Conservation (phyloP, 53 echinoderm and acorn worm genomes). For the Echinometra lucunter region DNA sequence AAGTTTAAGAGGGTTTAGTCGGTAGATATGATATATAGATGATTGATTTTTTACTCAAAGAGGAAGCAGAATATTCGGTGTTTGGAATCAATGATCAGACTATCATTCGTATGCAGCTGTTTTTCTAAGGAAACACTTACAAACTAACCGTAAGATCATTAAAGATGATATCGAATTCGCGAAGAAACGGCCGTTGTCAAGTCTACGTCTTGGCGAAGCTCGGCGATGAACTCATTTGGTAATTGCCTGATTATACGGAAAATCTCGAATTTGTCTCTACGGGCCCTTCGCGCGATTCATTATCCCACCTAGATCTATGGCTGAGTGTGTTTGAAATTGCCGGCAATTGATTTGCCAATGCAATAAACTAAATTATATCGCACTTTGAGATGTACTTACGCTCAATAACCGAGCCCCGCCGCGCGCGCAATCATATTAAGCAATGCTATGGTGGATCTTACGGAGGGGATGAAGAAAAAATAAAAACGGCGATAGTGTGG, state of each 20-base stretch:
- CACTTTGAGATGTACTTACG: conserved; percentile 71
- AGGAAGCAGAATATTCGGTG: background rate
- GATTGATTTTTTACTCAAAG: conserved; percentile 49
- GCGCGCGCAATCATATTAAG: conserved; percentile 67
- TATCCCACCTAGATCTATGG: conserved; percentile 65
- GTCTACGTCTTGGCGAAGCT: conserved; percentile 33
- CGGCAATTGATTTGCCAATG: conserved; percentile 71
- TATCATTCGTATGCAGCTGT: conserved; percentile 7
- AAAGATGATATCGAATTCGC: background rate
- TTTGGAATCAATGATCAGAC: background rate
- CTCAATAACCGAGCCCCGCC: conserved; percentile 61
- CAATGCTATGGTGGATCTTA: conserved; percentile 21
- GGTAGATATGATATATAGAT: conserved; percentile 1
- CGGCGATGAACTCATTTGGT: conserved; percentile 68
- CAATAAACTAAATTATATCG: conserved; percentile 74
- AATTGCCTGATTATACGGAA: conserved; percentile 75
- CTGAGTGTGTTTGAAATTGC: conserved; percentile 65
- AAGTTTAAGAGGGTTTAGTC: background rate
- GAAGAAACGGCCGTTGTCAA: conserved; percentile 32
- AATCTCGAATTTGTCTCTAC: conserved; percentile 69
- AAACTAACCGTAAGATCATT: no score
- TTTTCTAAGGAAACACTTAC: background rate
- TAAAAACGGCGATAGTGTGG: background rate
- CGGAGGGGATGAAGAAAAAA: background rate
- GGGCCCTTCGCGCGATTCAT: conserved; percentile 64